These are phyloP conservation scores for Vespertilio murinus DNA, from an alignment of 2,797 vertebrate species.

Conservation along the genomic window DNA sequence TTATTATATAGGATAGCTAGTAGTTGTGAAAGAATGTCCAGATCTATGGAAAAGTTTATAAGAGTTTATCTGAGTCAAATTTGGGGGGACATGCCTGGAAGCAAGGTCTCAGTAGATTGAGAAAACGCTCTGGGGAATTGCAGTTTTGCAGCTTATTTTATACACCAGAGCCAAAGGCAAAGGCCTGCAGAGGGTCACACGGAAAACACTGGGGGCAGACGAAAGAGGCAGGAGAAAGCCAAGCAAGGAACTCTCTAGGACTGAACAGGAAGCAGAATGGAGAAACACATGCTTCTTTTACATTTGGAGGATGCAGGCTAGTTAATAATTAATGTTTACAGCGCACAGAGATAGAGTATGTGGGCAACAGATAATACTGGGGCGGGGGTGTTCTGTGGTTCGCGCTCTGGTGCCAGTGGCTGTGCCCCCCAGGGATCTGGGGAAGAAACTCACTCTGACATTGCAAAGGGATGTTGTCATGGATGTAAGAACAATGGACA, in stretches of 20 bases:
- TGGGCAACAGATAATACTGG: not conserved
- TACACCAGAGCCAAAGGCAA: not conserved
- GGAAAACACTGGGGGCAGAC: not conserved
- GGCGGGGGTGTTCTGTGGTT: not conserved
- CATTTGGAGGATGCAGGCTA: not conserved
- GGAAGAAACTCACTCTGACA: not conserved
- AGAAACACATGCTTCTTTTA: not conserved
- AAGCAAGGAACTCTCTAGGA: not conserved
- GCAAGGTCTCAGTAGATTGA: not conserved
- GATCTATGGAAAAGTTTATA: not conserved
- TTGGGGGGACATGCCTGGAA: not conserved
- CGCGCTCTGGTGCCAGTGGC: not conserved
- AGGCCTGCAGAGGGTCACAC: not conserved
- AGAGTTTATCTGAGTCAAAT: not conserved
- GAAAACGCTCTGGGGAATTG: not conserved
- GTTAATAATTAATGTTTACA: not conserved
- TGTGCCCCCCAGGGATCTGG: not conserved
- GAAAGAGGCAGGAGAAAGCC: not conserved
- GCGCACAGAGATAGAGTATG: not conserved
- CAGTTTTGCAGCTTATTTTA: not conserved
- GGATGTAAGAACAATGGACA: not conserved
- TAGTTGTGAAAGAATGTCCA: not conserved
- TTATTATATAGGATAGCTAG: not conserved
- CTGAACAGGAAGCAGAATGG: not conserved
- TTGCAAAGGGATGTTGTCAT: not conserved